Evolutionary conservation across 2,888 invertebrate species (phyloP).

Genomic region (Temnothorax ravouxi): DNA sequence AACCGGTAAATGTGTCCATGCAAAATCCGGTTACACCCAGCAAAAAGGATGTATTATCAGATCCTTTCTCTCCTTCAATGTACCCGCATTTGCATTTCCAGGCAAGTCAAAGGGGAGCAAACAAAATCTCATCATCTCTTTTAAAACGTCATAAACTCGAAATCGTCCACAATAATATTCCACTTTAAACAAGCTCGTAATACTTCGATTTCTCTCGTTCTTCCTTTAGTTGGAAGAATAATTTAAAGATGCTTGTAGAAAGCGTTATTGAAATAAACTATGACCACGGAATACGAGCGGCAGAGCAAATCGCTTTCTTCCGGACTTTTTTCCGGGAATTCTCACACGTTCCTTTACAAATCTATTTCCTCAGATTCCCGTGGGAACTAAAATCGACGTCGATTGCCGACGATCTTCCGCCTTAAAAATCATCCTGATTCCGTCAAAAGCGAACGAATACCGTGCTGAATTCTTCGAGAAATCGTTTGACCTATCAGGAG

Average conservation of each 20-base stretch:
- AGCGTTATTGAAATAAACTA: conserved; percentile 20
- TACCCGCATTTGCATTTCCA: conserved; percentile 22
- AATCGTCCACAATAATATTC: neutral
- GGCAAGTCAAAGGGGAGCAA: neutral
- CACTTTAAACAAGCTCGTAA: conserved; percentile 1
- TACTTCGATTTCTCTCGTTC: neutral
- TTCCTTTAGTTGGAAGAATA: neutral
- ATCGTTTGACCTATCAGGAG: conserved; percentile 33
- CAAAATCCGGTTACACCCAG: conserved; percentile 65
- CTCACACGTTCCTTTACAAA: conserved; percentile 14
- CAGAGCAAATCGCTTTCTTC: conserved; percentile 1
- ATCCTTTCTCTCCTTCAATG: conserved; percentile 46
- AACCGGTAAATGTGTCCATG: conserved; percentile 39
- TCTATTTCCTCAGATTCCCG: neutral
- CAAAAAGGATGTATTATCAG: conserved; percentile 35
- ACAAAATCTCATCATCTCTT: neutral
- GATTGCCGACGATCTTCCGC: conserved; percentile 16
- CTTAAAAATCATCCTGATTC: neutral
- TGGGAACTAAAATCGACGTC: conserved; percentile 23
- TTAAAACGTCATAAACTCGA: neutral
- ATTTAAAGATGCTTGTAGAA: neutral
- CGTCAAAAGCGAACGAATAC: conserved; percentile 12
- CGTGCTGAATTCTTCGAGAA: conserved; percentile 39
- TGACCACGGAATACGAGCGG: neutral
- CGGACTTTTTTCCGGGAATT: neutral